These are phyloP conservation scores for Pterobdella sp. DNA, from an alignment of 2,888 invertebrate genomes.

Conservation along the genomic window DNA sequence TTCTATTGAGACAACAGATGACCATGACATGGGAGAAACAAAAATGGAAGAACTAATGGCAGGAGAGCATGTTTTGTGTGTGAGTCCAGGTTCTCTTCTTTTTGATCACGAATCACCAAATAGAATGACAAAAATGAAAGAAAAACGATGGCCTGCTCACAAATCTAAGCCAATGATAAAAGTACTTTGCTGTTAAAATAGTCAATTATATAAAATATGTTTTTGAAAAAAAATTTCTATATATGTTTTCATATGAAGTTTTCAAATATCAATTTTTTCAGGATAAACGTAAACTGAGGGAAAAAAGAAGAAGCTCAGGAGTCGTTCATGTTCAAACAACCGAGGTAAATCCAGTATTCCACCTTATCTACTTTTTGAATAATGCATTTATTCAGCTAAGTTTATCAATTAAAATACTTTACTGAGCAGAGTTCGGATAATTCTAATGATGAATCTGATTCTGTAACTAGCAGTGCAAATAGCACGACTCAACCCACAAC, in stretches of 20 bases:
- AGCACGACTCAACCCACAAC: not conserved
- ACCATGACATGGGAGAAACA: slow-evolving; percentile 35
- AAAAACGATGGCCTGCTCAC: slow-evolving; percentile 53
- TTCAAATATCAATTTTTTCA: slow-evolving; percentile 41
- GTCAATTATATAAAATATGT: no score
- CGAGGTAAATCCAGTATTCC: slow-evolving; percentile 50
- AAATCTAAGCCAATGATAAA: slow-evolving; percentile 53
- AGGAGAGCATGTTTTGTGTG: slow-evolving; percentile 24
- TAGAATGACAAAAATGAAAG: slow-evolving; percentile 52
- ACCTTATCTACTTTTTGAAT: not conserved
- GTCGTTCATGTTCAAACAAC: slow-evolving; percentile 58
- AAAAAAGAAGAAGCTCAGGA: slow-evolving; percentile 58
- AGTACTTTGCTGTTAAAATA: no score
- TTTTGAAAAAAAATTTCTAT: no score
- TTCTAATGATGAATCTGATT: not conserved
- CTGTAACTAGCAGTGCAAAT: not conserved
- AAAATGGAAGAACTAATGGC: slow-evolving; percentile 30
- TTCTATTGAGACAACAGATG: slow-evolving; percentile 38
- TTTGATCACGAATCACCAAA: slow-evolving; percentile 38
- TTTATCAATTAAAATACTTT: not conserved
- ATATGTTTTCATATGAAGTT: no score
- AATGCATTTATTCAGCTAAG: not conserved
- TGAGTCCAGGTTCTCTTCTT: slow-evolving; percentile 34
- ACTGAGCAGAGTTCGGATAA: not conserved
- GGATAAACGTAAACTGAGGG: slow-evolving; percentile 58